Conservation (phyloP, 2,113 vertebrate species). For the Odocoileus hemionus region DNA sequence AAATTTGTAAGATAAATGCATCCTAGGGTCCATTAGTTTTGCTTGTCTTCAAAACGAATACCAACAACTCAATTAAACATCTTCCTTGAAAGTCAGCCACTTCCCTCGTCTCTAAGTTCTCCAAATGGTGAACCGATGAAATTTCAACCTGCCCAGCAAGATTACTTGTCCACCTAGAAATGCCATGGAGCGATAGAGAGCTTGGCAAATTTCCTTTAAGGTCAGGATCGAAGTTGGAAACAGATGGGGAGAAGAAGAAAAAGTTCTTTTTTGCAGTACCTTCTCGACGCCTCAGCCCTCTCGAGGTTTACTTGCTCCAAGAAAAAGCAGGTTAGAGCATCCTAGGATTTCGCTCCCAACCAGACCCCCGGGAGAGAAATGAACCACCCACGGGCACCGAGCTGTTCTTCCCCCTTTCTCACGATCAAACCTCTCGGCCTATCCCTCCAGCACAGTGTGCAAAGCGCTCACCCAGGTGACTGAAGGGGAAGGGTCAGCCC, state of each 20-base stretch:
- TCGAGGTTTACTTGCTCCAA: not conserved
- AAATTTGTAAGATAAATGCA: not conserved
- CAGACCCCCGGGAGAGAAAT: conserved; percentile 14
- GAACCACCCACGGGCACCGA: conserved; percentile 30
- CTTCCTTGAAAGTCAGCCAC: conserved; percentile 4
- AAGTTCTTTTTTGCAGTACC: conserved; percentile 50
- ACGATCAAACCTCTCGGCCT: not conserved
- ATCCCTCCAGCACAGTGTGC: conserved; percentile 62
- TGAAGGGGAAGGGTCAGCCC: not conserved
- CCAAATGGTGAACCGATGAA: conserved; percentile 24
- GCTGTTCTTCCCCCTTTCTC: conserved; percentile 30
- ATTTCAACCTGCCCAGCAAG: conserved; percentile 40
- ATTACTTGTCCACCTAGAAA: conserved; percentile 12
- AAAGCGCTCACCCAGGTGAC: conserved; percentile 54
- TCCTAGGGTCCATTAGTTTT: not conserved
- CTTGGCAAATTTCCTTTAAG: conserved; percentile 40
- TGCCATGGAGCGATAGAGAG: not conserved
- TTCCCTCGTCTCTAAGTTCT: not conserved
- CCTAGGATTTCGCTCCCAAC: conserved; percentile 35
- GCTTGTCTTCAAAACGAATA: not conserved
- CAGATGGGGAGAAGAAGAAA: conserved; percentile 29
- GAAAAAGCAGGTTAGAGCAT: conserved; percentile 45
- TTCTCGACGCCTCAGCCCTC: not conserved
- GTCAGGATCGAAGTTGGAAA: conserved; percentile 54
- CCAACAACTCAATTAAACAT: conserved; percentile 19